Evolutionary conservation across 2,797 vertebrate genomes (phyloP), one percentile per base, ranked within the genome.

Genomic region (Pseudochaenichthys georgianus): DNA sequence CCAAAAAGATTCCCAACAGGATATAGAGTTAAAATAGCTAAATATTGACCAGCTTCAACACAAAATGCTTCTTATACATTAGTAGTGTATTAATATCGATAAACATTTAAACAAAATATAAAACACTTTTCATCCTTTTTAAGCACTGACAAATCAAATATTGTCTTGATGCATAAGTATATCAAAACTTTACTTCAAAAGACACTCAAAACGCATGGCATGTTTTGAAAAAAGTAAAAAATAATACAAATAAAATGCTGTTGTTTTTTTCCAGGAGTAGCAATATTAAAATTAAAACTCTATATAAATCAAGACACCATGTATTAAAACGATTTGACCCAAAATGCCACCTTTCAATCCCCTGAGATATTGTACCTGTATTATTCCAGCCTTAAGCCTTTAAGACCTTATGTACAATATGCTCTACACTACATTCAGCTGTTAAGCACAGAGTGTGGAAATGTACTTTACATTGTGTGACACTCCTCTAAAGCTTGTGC

Each of bases 381-480:
- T 87, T 81, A 81, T 86, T 90, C 77, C 60, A 59, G 67, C 70
- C 80, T 87, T 91, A 91, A 92, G 84, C 89, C 85, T 84, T 86
- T 93, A 91, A 92, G 75, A 81, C 83, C 85, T 71, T 75, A 76
- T 73, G 72, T 85, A 89, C 83, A 90, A 87, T 87, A 78, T 87
- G 85, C 83, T 88, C 85, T 59, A 88, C 88, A 89, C 88, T 82
- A 74, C 79, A 86, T 88, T 91, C 82, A 88, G 86, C 83, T 75
- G 79, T 84, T 91, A 90, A 90, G 84, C 73, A 83, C 83, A 82
- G 85, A 83, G 83, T 87, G 89, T 88, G 89, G 83, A 91, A 90
- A 93, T 91, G 86, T 91, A 89, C 84, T 91, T 92, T 90, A 92
- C 88, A 91, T 88, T 91, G 89, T 89, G 85, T 87, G 80, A 87